Percentiles rank a stretch among this genome's conserved stretches.
Evolutionary conservation across 2,797 vertebrate species (phyloP).

Genomic region (Xenopus petersii): DNA sequence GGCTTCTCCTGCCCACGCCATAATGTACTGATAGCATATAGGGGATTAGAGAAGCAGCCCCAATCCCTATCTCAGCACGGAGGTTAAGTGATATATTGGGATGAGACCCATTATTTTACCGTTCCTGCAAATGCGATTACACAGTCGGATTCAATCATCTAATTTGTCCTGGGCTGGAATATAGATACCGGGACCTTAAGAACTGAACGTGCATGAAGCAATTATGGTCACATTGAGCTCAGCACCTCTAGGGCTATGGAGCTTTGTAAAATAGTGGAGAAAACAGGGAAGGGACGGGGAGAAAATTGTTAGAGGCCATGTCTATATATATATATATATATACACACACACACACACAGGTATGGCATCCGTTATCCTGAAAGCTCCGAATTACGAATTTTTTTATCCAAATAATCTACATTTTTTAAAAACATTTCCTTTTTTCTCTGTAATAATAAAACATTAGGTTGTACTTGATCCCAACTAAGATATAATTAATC

Average conservation of each 20-base stretch:
- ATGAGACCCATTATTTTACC: conserved; percentile 48
- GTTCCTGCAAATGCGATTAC: conserved; percentile 42
- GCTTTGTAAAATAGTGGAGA: neutral
- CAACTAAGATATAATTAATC: too few relatives aligned
- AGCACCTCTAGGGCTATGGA: neutral
- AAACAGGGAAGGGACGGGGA: neutral
- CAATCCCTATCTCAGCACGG: conserved; percentile 47
- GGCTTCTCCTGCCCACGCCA: conserved; percentile 43
- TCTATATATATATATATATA: too few relatives aligned
- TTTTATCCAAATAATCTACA: too few relatives aligned
- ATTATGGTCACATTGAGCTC: conserved; percentile 18
- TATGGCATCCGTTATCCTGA: too few relatives aligned
- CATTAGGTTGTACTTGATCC: too few relatives aligned
- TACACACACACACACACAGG: too few relatives aligned
- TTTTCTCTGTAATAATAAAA: too few relatives aligned
- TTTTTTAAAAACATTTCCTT: too few relatives aligned
- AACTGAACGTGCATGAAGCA: conserved; percentile 9
- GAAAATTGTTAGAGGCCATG: too few relatives aligned
- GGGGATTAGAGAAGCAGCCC: conserved; percentile 46
- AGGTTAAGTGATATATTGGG: conserved; percentile 49
- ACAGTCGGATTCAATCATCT: conserved; percentile 42
- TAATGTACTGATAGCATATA: conserved; percentile 48
- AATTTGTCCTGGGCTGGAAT: conserved; percentile 36
- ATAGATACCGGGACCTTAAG: conserved; percentile 23
- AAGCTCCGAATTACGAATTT: too few relatives aligned